A percentile compares a stretch with the other conserved stretches of the same genome.
Conservation (phyloP, 2,888 invertebrate genomes). For the Laothoe populi region DNA sequence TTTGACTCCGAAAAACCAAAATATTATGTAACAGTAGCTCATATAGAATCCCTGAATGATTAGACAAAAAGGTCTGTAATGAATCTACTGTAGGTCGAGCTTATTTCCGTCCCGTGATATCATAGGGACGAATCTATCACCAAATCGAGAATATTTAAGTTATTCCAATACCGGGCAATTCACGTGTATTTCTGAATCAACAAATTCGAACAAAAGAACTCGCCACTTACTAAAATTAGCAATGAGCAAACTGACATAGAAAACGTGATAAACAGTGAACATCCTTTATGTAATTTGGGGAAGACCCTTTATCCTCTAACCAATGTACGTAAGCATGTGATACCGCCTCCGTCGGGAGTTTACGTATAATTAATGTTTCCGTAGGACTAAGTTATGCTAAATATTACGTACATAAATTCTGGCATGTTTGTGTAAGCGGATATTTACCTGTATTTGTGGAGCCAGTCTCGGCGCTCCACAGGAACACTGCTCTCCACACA, state of each 20-base stretch:
- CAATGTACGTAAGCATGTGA: neutral
- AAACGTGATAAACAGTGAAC: neutral
- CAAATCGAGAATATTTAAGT: too few species aligned
- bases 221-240: neutral
- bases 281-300: neutral
- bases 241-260: neutral
- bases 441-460: slow-evolving; percentile 75
- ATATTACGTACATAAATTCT: neutral
- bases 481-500: slow-evolving; percentile 92
- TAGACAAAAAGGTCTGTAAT: too few species aligned
- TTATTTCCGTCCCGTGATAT: too few species aligned
- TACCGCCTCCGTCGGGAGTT: neutral
- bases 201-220: neutral
- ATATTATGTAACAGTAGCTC: too few species aligned
- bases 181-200: too few species aligned
- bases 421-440: neutral
- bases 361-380: slow-evolving; percentile 1
- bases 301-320: neutral
- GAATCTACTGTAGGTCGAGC: too few species aligned
- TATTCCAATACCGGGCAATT: too few species aligned
- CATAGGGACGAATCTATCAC: too few species aligned
- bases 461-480: slow-evolving; percentile 80
- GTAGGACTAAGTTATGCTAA: neutral
- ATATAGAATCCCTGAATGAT: too few species aligned
- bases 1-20: too few species aligned